phyloP scores from a whole-genome alignment of 2,113 vertebrate genomes.

The Lagopus muta region DNA sequence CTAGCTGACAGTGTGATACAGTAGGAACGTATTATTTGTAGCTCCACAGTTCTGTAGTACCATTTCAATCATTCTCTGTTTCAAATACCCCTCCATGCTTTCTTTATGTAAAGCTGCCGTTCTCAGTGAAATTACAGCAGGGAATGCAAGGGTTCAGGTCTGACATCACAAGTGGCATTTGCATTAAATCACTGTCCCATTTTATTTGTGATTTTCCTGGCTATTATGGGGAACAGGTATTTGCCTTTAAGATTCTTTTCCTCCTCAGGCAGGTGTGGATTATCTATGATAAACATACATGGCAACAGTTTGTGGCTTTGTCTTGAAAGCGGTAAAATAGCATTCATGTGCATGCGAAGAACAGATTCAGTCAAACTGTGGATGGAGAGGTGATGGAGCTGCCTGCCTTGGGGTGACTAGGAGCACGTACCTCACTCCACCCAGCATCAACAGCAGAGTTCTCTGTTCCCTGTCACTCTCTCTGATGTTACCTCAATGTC shows the following conservation, averaged over 20 bases:
- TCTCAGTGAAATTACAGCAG: not conserved
- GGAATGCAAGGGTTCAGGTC: not conserved
- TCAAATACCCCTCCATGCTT: not conserved
- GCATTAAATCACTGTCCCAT: not conserved
- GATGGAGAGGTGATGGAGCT: not conserved
- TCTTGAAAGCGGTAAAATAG: not conserved
- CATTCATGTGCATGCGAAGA: not conserved
- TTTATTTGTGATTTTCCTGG: not conserved
- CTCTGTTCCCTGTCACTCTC: not conserved
- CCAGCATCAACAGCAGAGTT: not conserved
- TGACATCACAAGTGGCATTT: not conserved
- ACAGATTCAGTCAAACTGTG: rapidly evolving
- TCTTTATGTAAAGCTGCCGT: not conserved
- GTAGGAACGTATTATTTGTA: not conserved
- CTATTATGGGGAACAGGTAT: not conserved
- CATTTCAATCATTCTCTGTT: not conserved
- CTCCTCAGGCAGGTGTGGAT: not conserved
- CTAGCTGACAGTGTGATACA: not conserved
- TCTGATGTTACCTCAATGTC: not conserved
- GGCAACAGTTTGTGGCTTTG: not conserved
- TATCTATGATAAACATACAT: not conserved
- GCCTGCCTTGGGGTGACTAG: not conserved
- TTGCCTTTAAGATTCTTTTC: not conserved
- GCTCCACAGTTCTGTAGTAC: not conserved
- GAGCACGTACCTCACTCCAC: not conserved